Percentiles rank a stretch among this genome's conserved stretches.
Evolutionary conservation across 2,888 invertebrate species (phyloP).

Genomic region (Podotricha telesiphe): DNA sequence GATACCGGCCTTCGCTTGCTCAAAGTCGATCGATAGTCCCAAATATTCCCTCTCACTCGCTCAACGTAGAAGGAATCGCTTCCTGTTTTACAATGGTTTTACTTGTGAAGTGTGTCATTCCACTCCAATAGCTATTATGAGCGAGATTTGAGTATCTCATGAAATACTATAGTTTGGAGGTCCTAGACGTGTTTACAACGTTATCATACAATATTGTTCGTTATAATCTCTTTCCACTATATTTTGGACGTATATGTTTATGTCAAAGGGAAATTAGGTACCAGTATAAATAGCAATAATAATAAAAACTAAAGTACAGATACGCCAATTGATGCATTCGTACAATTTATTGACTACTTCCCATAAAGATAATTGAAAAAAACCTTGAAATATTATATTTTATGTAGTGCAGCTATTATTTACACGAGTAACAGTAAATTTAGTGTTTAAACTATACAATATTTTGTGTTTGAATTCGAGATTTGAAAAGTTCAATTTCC

Average conservation of each 20-base stretch:
- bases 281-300: no score
- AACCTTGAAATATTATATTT: no score
- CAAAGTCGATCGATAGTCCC: constrained; percentile 48
- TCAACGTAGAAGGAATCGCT: constrained; percentile 41
- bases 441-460: background rate
- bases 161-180: constrained; percentile 2
- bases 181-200: background rate
- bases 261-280: no score
- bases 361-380: no score
- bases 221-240: background rate
- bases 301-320: no score
- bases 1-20: constrained; percentile 36
- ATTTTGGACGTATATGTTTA: background rate
- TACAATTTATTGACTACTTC: no score
- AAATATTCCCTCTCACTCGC: constrained; percentile 47
- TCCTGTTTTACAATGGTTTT: constrained; percentile 42
- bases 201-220: background rate
- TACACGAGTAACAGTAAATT: background rate
- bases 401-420: background rate
- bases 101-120: constrained; percentile 31
- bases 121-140: constrained; percentile 21
- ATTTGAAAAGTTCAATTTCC: constrained; percentile 3
- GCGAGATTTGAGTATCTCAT: constrained; percentile 15
- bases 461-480: background rate
- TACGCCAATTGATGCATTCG: no score